Percentiles rank a stretch among this genome's conserved stretches.
phyloP scores from a whole-genome alignment of 2,888 invertebrate genomes.

The Perdita meconis region DNA sequence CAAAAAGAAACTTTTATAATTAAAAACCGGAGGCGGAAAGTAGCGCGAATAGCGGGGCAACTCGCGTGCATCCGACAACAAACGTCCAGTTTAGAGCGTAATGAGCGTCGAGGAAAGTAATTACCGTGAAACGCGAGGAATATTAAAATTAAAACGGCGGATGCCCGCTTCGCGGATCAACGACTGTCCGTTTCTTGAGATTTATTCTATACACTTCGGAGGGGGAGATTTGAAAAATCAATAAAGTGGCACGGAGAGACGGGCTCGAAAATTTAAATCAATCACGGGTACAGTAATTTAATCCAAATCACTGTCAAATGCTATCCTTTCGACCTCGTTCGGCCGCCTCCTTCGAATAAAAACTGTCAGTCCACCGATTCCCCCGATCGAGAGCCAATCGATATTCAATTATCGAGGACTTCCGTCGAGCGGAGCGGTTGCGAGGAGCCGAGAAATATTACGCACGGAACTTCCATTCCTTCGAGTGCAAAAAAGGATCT shows the following conservation, averaged over 20 bases:
- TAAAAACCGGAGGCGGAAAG: slow-evolving; percentile 42
- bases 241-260: no score
- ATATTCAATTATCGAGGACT: slow-evolving; percentile 47
- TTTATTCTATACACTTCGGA: no score
- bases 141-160: slow-evolving; percentile 24
- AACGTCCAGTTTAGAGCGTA: slow-evolving; percentile 37
- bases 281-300: no score
- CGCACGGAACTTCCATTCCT: slow-evolving; percentile 15
- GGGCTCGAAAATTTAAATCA: no score
- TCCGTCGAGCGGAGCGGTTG: slow-evolving; percentile 3
- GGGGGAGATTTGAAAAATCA: no score
- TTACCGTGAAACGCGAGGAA: slow-evolving; percentile 48
- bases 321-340: no score
- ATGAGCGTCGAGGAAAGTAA: slow-evolving; percentile 53
- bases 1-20: slow-evolving; percentile 44
- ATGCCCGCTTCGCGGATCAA: no score
- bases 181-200: no score
- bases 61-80: slow-evolving; percentile 23
- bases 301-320: no score
- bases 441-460: slow-evolving; percentile 19
- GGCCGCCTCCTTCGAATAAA: no score
- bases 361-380: no score
- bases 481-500: neutral
- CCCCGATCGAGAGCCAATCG: slow-evolving; percentile 14
- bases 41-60: slow-evolving; percentile 25